Percentiles rank a stretch among this genome's conserved stretches.
Evolutionary conservation across 2,113 vertebrate species (phyloP).

Genomic region (Neogobius melanostomus): DNA sequence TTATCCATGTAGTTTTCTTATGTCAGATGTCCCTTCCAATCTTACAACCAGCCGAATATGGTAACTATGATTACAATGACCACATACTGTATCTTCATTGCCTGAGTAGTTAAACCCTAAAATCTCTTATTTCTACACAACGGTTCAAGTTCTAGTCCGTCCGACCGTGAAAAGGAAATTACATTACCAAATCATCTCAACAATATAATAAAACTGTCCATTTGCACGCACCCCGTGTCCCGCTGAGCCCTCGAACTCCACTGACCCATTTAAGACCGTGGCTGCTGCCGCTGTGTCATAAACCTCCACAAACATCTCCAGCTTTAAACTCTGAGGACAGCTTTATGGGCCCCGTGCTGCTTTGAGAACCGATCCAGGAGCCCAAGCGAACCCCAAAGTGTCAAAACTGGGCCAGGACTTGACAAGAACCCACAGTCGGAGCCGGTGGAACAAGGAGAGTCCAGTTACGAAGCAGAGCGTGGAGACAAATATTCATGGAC

Average conservation of each 20-base stretch:
- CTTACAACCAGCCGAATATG: too few species aligned
- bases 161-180: background rate
- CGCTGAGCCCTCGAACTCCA: too few species aligned
- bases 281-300: background rate
- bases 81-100: too few species aligned
- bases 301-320: background rate
- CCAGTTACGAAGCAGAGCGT: background rate
- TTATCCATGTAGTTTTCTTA: too few species aligned
- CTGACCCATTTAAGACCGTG: background rate
- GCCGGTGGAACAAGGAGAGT: background rate
- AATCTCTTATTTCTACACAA: background rate
- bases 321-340: background rate
- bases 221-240: too few species aligned
- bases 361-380: background rate
- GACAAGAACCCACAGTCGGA: background rate
- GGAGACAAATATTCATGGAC: background rate
- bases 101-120: too few species aligned
- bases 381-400: background rate
- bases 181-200: background rate
- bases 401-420: background rate
- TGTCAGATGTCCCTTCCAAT: too few species aligned
- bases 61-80: too few species aligned
- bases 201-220: background rate
- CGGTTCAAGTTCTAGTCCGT: background rate
- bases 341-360: background rate